phyloP scores from a whole-genome alignment of 2,797 vertebrate genomes.

The Anomalospiza imberbis region DNA sequence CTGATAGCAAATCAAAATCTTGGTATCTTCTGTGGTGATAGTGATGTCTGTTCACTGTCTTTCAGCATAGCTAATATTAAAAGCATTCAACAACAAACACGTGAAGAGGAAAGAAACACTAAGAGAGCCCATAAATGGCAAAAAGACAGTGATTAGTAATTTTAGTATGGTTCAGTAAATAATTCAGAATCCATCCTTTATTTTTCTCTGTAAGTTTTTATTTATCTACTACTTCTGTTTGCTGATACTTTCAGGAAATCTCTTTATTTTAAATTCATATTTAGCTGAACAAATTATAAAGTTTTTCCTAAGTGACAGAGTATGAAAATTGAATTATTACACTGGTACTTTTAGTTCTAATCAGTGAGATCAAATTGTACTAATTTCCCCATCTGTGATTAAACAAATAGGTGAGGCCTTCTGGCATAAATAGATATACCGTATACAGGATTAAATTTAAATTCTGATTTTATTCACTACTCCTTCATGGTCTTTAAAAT shows the following conservation, averaged over 20 bases:
- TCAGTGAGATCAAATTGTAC: background rate
- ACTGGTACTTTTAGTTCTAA: background rate
- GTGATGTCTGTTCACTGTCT: background rate
- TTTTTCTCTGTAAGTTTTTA: background rate
- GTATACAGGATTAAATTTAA: background rate
- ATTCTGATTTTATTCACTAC: background rate
- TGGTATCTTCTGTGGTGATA: background rate
- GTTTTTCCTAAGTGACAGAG: background rate
- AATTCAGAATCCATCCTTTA: background rate
- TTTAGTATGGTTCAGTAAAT: background rate
- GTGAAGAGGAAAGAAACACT: background rate
- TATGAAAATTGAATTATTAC: background rate
- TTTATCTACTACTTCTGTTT: background rate
- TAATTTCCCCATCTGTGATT: background rate
- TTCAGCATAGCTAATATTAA: background rate
- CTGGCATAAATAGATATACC: background rate
- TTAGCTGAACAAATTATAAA: background rate
- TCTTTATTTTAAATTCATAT: background rate
- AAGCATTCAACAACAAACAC: background rate
- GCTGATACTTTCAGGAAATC: background rate
- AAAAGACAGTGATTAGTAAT: background rate
- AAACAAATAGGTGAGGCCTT: background rate
- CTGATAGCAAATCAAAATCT: background rate
- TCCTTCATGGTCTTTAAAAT: background rate
- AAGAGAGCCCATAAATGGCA: background rate